phyloP scores from a whole-genome alignment of 2,113 vertebrate genomes.

The Acinonyx jubatus region DNA sequence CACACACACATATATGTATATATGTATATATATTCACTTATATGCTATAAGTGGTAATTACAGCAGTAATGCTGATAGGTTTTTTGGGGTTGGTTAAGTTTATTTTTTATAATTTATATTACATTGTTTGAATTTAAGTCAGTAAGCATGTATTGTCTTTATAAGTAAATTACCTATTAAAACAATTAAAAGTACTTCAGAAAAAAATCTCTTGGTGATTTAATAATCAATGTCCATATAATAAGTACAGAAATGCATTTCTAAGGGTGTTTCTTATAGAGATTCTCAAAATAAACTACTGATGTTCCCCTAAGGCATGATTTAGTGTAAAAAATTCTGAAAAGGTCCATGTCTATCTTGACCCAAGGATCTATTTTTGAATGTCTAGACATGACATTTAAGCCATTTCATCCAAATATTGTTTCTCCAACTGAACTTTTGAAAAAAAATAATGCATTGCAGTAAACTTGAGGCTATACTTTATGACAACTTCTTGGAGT shows the following conservation, averaged over 20 bases:
- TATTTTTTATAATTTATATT: neutral
- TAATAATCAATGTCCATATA: neutral
- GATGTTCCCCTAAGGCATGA: neutral
- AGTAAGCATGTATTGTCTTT: neutral
- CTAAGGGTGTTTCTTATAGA: neutral
- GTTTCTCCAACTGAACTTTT: constrained; percentile 21
- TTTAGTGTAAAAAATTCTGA: constrained; percentile 4
- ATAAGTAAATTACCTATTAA: constrained; percentile 27
- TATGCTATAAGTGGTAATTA: neutral
- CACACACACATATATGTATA: neutral
- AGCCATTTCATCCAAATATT: constrained; percentile 27
- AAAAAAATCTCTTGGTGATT: neutral
- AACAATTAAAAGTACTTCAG: neutral
- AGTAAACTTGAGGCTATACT: constrained; percentile 7
- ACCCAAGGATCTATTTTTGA: constrained; percentile 8
- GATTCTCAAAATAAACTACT: neutral
- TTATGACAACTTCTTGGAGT: neutral
- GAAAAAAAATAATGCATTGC: neutral
- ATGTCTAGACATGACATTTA: neutral
- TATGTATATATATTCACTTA: neutral
- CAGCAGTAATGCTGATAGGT: neutral
- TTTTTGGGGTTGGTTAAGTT: neutral
- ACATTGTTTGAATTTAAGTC: neutral
- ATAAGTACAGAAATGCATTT: neutral
- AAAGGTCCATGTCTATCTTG: neutral